Evolutionary conservation across 2,888 invertebrate species (phyloP), one percentile per base, ranked within the genome.

Genomic region (Epinotia demarniana): DNA sequence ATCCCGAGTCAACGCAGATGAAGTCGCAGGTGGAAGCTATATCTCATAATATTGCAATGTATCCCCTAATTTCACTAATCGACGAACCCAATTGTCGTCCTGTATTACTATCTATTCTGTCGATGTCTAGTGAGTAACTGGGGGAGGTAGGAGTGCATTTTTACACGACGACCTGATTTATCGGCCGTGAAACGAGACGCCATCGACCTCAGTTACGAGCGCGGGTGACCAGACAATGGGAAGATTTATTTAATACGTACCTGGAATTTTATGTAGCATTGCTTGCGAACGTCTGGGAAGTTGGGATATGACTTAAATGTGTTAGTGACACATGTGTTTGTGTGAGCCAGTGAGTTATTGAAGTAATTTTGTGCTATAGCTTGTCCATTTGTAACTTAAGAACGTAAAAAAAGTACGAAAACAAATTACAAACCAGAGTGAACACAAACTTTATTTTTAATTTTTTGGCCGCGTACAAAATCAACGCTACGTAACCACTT

Each of bases 181-280:
- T 80, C 77, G 79, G 76, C 78, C 79, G 82, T 78, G 78, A 81
- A 82, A 81, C 78, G 73, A 80, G 79, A 64, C 61, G 69, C 58
- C 64, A 73, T 62, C 70, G 76, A 77, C 69, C 68, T 77, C 80
- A 72, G 61, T 79, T 74, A 58, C 57, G 39, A 57, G 62, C 18
- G 64, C 43, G 68, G 66, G 73, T 67, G 66, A 55, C 72, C 72
- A 53, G 16, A 33, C 23, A n/a, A 58, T 66, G 18, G 13, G 27
- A 39, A 39, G 55, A 46, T 12, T 16, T 33, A 12, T 49, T n/a
- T 61, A 53, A 18, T n/a, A 43, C 18, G 49, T 23, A 18, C 23
- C 46, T 60, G n/a, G 18, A 12, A 27, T 33, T 53, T 72, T 49
- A 70, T 53, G 39, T 16, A 3, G n/a, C n/a, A 2, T 68, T 43